Percentiles rank a stretch among this genome's conserved stretches.
phyloP scores from a whole-genome alignment of 2,888 invertebrate species.

The Xiphydria camelus region DNA sequence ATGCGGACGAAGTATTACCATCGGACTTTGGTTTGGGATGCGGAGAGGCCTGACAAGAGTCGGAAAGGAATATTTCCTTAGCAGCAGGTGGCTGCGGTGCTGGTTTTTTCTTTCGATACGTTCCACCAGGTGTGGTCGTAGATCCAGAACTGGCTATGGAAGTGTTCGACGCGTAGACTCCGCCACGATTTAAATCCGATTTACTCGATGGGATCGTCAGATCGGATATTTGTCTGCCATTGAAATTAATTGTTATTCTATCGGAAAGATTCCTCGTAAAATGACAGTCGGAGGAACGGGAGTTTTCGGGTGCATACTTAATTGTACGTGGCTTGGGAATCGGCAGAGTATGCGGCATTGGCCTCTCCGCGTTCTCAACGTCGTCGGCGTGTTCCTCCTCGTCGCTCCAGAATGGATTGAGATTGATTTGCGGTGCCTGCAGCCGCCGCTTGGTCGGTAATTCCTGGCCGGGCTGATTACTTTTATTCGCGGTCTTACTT shows the following conservation, averaged over 20 bases:
- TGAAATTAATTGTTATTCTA: neutral
- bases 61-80: conserved; percentile 27
- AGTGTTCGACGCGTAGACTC: conserved; percentile 53
- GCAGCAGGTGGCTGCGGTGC: conserved; percentile 69
- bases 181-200: conserved; percentile 42
- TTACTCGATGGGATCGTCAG: too few species aligned
- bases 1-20: neutral
- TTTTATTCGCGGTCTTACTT: conserved; percentile 25
- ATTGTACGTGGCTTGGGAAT: conserved; percentile 59
- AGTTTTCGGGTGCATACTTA: conserved; percentile 45
- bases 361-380: conserved; percentile 49
- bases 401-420: conserved; percentile 77
- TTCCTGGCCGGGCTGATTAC: conserved; percentile 38
- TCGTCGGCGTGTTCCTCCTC: conserved; percentile 68
- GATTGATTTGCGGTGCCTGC: conserved; percentile 61
- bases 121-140: conserved; percentile 58
- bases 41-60: conserved; percentile 25
- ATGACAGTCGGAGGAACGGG: too few species aligned
- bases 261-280: neutral
- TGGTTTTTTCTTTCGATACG: conserved; percentile 67
- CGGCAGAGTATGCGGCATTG: conserved; percentile 39
- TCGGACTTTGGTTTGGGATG: conserved; percentile 27
- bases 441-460: conserved; percentile 44
- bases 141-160: conserved; percentile 55
- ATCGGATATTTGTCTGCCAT: too few species aligned